A percentile compares a stretch with the other conserved stretches of the same genome.
Conservation (phyloP, 2,113 vertebrate species). For the Phyllostomus hastatus region DNA sequence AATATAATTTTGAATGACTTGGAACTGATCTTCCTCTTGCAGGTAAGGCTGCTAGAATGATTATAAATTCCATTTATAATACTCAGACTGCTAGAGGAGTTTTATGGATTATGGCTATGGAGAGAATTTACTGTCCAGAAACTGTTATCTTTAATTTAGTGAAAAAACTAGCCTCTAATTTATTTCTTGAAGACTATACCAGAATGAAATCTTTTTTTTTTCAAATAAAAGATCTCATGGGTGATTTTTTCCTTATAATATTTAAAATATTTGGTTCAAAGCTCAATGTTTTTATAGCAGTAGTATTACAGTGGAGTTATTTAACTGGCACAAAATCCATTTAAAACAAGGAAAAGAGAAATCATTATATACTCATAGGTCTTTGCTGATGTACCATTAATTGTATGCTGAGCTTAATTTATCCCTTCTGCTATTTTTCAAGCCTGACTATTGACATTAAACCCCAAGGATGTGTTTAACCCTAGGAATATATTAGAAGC, state of each 20-base stretch:
- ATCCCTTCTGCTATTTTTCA: slow-evolving; percentile 11
- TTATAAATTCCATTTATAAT: slow-evolving; percentile 59
- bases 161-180: slow-evolving; percentile 37
- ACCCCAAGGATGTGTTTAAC: neutral
- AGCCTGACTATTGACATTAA: neutral
- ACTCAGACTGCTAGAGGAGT: slow-evolving; percentile 15
- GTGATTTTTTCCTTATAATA: slow-evolving; percentile 10
- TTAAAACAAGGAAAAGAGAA: slow-evolving; percentile 47
- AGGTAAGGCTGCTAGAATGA: slow-evolving; percentile 53
- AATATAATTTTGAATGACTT: slow-evolving; percentile 47
- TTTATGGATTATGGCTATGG: neutral
- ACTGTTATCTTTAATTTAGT: slow-evolving; percentile 57
- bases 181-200: neutral
- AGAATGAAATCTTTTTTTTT: slow-evolving; percentile 27
- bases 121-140: slow-evolving; percentile 49
- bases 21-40: slow-evolving; percentile 49
- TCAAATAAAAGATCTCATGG: neutral
- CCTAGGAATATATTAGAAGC: neutral
- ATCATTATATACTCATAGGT: neutral
- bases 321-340: neutral
- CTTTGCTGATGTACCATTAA: neutral
- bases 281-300: slow-evolving; percentile 42
- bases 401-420: neutral
- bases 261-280: slow-evolving; percentile 51
- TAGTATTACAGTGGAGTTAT: neutral